phyloP scores from a whole-genome alignment of 2,888 invertebrate genomes.

The Drosophila neotestacea region DNA sequence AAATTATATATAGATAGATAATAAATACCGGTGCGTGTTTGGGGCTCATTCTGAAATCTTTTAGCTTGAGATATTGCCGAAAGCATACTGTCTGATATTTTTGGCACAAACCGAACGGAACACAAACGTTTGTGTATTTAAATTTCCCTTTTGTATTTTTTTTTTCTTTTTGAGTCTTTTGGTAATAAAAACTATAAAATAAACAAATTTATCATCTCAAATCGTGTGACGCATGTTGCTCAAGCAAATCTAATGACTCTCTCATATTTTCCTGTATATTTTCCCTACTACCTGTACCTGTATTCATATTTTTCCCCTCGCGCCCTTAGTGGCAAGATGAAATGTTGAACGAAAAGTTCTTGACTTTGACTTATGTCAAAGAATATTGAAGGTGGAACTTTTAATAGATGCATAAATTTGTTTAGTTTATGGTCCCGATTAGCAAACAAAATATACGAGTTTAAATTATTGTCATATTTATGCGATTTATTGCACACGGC shows the following conservation, averaged over 20 bases:
- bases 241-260: constrained; percentile 51
- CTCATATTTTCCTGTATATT: background rate
- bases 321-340: constrained; percentile 2
- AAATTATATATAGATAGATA: constrained; percentile 13
- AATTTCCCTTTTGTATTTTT: background rate
- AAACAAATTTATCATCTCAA: constrained; percentile 72
- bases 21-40: constrained; percentile 4
- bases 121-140: constrained; percentile 39
- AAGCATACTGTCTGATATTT: constrained; percentile 43
- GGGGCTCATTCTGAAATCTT: constrained; percentile 4
- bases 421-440: constrained; percentile 34
- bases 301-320: background rate
- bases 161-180: constrained; percentile 21
- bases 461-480: constrained; percentile 51
- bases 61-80: constrained; percentile 4
- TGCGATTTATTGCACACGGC: constrained; percentile 76
- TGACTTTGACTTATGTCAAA: constrained; percentile 67
- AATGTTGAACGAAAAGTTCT: constrained; percentile 45
- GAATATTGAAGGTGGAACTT: constrained; percentile 30
- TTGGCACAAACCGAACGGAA: constrained; percentile 45
- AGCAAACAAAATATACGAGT: constrained; percentile 9
- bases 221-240: constrained; percentile 70
- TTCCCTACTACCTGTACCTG: background rate
- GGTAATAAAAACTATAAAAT: constrained; percentile 70
- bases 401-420: constrained; percentile 45